These are phyloP conservation scores for Tamandua tetradactyla DNA, from an alignment of 2,797 vertebrate species.

Conservation along the genomic window DNA sequence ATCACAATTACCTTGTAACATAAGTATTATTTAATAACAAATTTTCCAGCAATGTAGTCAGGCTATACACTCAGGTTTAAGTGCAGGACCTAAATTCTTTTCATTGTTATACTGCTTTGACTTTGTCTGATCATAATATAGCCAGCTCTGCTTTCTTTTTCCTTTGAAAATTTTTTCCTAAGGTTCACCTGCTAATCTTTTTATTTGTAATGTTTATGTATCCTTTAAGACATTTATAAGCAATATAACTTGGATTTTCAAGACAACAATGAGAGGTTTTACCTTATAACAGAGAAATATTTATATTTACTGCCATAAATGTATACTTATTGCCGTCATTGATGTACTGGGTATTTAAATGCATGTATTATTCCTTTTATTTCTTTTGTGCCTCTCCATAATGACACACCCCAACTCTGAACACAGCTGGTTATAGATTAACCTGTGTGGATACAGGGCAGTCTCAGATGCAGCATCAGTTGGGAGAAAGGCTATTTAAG, in stretches of 20 bases:
- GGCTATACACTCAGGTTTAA: not conserved
- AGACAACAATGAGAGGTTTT: not conserved
- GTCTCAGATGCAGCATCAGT: not conserved
- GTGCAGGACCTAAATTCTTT: not conserved
- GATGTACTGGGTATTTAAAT: not conserved
- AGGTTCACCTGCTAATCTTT: not conserved
- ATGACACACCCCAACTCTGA: not conserved
- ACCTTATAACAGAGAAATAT: slow-evolving; percentile 11
- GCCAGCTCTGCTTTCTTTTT: not conserved
- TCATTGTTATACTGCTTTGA: not conserved
- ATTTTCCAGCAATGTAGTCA: not conserved
- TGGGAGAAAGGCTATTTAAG: not conserved
- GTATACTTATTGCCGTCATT: not conserved
- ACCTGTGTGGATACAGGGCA: not conserved
- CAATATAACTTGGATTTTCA: not conserved
- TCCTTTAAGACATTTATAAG: not conserved
- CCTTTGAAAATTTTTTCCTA: not conserved
- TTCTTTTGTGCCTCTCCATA: not conserved
- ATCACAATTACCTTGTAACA: not conserved
- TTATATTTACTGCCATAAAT: too few species aligned
- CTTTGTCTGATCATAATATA: not conserved
- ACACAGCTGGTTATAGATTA: not conserved
- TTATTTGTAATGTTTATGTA: not conserved
- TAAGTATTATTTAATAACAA: not conserved
- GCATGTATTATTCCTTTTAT: not conserved